phyloP scores from a whole-genome alignment of 2,113 vertebrate species.

The Siniperca chuatsi region DNA sequence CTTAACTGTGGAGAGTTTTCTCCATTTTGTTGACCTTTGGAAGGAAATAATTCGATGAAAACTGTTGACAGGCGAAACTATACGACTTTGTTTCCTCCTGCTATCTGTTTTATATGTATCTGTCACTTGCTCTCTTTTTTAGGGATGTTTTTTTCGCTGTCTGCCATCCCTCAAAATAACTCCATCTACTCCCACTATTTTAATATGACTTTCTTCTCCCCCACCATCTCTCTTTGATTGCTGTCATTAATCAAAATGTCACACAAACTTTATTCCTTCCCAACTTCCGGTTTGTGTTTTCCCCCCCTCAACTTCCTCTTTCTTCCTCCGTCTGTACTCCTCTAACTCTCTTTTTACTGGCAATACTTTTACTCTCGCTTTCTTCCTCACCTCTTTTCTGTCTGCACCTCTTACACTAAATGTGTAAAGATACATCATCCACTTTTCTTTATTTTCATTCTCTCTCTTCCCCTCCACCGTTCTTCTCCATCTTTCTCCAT shows the following conservation, averaged over 20 bases:
- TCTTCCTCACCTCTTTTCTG: background rate
- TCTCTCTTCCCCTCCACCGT: background rate
- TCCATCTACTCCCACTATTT: constrained; percentile 3
- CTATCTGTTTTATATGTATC: background rate
- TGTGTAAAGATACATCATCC: background rate
- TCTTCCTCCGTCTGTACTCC: background rate
- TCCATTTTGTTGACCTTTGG: too few species aligned
- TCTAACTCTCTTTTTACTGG: background rate
- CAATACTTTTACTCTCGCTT: background rate
- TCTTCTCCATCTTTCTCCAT: background rate
- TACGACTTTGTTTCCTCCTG: background rate
- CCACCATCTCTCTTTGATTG: constrained; percentile 20
- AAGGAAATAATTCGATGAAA: background rate
- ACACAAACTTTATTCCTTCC: background rate
- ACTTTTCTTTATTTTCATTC: background rate
- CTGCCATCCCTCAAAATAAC: constrained; percentile 5
- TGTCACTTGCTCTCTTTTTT: background rate
- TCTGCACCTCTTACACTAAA: background rate
- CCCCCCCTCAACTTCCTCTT: background rate
- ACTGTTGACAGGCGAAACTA: background rate
- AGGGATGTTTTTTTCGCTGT: background rate
- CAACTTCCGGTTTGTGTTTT: background rate
- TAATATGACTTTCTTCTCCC: constrained; percentile 13
- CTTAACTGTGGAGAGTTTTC: too few species aligned
- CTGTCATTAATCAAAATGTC: constrained; percentile 57